A percentile compares a stretch with the other conserved stretches of the same genome.
Conservation (phyloP, 2,888 invertebrate genomes). For the Uloborus plumipes region DNA sequence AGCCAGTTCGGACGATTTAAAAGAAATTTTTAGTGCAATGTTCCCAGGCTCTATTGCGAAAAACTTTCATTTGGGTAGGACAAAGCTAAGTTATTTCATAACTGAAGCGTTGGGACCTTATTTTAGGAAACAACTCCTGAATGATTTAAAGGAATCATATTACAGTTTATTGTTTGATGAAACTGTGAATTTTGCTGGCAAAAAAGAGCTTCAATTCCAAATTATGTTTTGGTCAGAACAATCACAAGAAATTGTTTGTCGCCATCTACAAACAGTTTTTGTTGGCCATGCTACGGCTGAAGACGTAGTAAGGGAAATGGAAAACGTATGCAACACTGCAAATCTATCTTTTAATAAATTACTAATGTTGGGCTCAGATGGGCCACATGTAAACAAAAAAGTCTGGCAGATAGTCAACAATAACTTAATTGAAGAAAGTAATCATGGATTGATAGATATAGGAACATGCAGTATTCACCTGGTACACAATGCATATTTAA, state of each 20-base stretch:
- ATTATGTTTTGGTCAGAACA: conserved; percentile 22
- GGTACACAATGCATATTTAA: too few relatives aligned
- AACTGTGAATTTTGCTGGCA: conserved; percentile 17
- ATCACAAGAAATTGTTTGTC: neutral
- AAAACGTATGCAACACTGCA: neutral
- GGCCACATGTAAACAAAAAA: neutral
- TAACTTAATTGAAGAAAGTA: neutral
- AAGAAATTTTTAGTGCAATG: conserved; percentile 18
- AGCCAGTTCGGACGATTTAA: neutral
- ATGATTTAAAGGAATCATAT: neutral
- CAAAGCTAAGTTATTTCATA: conserved; percentile 17
- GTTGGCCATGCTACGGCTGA: neutral
- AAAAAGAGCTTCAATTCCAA: conserved; percentile 25
- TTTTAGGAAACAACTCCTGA: conserved; percentile 9
- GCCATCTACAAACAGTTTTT: neutral
- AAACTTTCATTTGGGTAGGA: conserved; percentile 1
- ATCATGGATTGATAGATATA: neutral
- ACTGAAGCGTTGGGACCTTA: conserved; percentile 37
- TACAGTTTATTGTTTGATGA: conserved; percentile 19
- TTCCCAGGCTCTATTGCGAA: neutral
- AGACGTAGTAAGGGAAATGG: neutral
- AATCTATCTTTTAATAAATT: neutral
- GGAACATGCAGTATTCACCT: neutral
- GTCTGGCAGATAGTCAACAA: neutral
- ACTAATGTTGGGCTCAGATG: neutral